Base-by-base conservation (phyloP, 2,888 invertebrate genomes). In the Margaritifera margaritifera region DNA sequence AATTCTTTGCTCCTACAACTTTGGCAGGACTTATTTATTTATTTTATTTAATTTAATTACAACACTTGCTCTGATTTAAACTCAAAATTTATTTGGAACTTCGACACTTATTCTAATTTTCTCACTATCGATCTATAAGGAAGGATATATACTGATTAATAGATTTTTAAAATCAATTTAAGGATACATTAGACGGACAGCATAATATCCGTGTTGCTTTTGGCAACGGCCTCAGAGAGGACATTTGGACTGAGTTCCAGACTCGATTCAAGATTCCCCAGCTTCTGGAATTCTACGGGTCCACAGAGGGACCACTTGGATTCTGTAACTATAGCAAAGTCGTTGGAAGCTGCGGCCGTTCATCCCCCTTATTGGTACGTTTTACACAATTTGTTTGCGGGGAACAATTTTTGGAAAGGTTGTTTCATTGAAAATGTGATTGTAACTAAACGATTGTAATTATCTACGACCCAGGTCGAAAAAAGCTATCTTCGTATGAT, bases 231-330 rank as follows among this genome's bases (percentile, higher is more conserved):
- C 90, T 98, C 66, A 92, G 97, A 66, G 95, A 95, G 3, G 96
- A 96, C 92, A 96, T 98, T 79, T 98, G 98, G 98, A 92, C 91
- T 4, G 94, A 95, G 79, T 98, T 98, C 86, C 92, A 95, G 1
- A 92, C 93, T 50, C 92, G 98, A 60, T 98, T 97, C 86, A 93
- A 94, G 66, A 95, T 98, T 74, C 91, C 93, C 25, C 91, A 92
- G 72, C 94, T 98, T 11, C 93, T 94, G 0, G 98, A 98, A 90
- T 96, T 98, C 90, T 98, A 98, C 87, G 98, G 97, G 1, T 96
- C 97, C 3, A 98, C 98, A 0, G 98, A 98, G 91, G 97, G 97
- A 80, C 98, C 98, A 86, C 95, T 97, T n/a, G 98, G 97, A 86
- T 96, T 98, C 59, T 96, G 95, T 19, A 98, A 98, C 88, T 93